These are phyloP conservation scores for Trichogramma dendrolimi DNA, from an alignment of 2,888 invertebrate genomes.

Conservation along the genomic window DNA sequence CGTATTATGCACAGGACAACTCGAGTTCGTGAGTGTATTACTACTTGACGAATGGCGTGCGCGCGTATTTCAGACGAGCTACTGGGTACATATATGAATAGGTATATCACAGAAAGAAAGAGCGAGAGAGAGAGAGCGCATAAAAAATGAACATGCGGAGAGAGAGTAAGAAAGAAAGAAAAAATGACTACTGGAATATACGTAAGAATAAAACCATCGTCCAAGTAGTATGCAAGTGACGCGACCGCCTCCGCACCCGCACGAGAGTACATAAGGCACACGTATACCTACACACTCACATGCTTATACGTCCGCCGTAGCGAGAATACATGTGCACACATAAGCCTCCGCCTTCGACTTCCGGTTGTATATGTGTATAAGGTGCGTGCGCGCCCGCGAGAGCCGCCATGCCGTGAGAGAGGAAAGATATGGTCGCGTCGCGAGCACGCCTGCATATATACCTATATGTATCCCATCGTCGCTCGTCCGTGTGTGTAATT, in stretches of 20 bases:
- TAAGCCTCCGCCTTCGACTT: slow-evolving; percentile 30
- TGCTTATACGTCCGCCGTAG: not conserved
- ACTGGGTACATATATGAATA: too few relatives aligned
- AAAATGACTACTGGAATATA: not conserved
- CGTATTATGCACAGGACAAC: too few relatives aligned
- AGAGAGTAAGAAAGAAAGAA: not conserved
- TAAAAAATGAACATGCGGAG: too few relatives aligned
- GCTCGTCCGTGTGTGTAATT: slow-evolving; percentile 6
- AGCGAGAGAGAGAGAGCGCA: too few relatives aligned
- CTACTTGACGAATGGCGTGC: too few relatives aligned
- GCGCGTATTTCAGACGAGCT: too few relatives aligned
- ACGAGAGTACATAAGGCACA: not conserved
- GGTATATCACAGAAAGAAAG: too few relatives aligned
- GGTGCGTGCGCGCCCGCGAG: too few relatives aligned
- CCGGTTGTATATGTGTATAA: slow-evolving; percentile 8
- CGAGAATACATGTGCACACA: slow-evolving; percentile 1
- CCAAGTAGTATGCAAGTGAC: slow-evolving; percentile 6
- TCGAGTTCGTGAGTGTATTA: too few relatives aligned
- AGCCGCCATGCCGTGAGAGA: too few relatives aligned
- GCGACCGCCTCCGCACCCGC: slow-evolving; percentile 21
- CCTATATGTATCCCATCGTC: not conserved
- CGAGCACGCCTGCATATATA: not conserved
- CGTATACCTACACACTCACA: too few relatives aligned
- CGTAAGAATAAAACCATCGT: slow-evolving; percentile 1
- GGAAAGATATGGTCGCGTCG: too few relatives aligned